Conservation (phyloP, 1,140 invertebrate genomes). For the Pogonus chalceus region DNA sequence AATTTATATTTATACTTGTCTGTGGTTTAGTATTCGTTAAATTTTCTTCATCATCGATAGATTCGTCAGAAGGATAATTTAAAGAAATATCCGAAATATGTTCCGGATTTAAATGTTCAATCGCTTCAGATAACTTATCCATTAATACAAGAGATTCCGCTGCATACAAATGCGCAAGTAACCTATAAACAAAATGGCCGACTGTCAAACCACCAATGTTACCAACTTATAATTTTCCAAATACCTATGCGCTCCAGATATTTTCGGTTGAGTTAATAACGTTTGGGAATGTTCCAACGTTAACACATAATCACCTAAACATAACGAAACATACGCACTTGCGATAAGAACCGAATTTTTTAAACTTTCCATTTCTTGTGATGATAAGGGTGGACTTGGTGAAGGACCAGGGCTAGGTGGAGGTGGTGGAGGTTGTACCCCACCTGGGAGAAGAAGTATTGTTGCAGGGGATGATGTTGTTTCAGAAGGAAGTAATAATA, state of each 20-base stretch:
- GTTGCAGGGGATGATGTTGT: conserved; percentile 24
- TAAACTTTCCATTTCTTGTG: conserved; percentile 36
- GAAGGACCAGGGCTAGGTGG: conserved; percentile 23
- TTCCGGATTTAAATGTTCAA: conserved; percentile 74
- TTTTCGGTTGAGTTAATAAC: conserved; percentile 51
- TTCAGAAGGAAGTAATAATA: conserved; percentile 46
- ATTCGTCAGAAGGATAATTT: conserved; percentile 33
- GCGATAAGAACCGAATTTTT: conserved; percentile 65
- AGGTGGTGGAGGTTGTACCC: conserved; percentile 26
- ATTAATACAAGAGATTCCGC: conserved; percentile 80
- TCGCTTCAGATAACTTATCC: conserved; percentile 73
- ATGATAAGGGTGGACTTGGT: conserved; percentile 34
- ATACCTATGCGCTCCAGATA: conserved; percentile 56
- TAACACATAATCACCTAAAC: conserved; percentile 73
- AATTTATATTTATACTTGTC: conserved; percentile 19
- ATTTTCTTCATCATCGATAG: conserved; percentile 31
- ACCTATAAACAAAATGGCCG: conserved; percentile 41
- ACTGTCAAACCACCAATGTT: conserved; percentile 19
- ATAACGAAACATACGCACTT: conserved; percentile 73
- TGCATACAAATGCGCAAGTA: conserved; percentile 79
- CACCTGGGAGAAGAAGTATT: conserved; percentile 27
- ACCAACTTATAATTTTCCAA: conserved; percentile 8
- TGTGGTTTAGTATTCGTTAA: conserved; percentile 35
- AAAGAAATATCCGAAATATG: conserved; percentile 49
- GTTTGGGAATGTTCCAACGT: conserved; percentile 67